phyloP scores from a whole-genome alignment of 2,113 vertebrate genomes.

The Rhynchopsitta pachyrhyncha region DNA sequence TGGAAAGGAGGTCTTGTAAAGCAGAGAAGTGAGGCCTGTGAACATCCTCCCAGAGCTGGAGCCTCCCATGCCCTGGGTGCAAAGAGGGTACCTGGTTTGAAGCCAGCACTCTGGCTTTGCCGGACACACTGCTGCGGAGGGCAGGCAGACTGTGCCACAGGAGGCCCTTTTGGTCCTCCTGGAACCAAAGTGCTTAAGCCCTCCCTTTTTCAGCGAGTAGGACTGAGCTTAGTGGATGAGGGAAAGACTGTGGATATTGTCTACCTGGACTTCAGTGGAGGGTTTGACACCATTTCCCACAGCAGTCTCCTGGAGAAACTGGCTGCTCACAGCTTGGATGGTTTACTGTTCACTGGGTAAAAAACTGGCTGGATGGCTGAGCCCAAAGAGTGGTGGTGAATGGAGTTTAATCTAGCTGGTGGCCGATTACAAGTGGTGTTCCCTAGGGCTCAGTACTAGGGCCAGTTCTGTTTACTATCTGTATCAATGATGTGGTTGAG shows the following conservation, averaged over 20 bases:
- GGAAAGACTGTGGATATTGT: not conserved
- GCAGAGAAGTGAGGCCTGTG: too few relatives aligned
- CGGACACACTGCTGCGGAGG: accelerated
- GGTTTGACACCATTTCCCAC: not conserved
- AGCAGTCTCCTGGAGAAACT: not conserved
- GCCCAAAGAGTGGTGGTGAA: not conserved
- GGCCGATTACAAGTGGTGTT: not conserved
- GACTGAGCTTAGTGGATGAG: not conserved
- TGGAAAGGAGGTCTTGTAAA: too few relatives aligned
- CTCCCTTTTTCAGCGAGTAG: not conserved
- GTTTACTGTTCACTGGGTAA: not conserved
- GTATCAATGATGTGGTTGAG: not conserved
- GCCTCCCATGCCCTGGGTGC: not conserved
- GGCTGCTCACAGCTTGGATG: not conserved
- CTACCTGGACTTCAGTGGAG: not conserved
- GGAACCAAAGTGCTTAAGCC: not conserved
- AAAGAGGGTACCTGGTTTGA: too few relatives aligned
- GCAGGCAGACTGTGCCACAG: not conserved
- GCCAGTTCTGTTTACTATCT: not conserved
- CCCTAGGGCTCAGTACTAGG: accelerated
- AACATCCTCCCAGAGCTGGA: not conserved
- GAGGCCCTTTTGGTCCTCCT: not conserved
- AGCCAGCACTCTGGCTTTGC: not conserved
- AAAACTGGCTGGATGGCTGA: not conserved
- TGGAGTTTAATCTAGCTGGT: not conserved